phyloP scores from a whole-genome alignment of 92 coral and sea anemone genomes.

The Porites evermanni region DNA sequence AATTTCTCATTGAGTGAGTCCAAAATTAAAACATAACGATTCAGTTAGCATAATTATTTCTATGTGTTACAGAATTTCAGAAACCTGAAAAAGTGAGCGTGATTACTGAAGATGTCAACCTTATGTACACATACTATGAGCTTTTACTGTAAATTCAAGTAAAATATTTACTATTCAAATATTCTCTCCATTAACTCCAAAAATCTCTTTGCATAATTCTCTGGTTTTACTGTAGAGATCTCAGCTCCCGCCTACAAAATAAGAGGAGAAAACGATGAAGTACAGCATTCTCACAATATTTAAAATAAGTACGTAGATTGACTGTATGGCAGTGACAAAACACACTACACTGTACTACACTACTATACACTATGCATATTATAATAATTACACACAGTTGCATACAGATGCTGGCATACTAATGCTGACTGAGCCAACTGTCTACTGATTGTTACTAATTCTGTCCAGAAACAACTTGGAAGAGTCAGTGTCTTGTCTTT shows the following conservation, averaged over 20 bases:
- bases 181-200: slow-evolving; percentile 96
- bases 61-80: not conserved
- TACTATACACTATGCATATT: no score
- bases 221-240: slow-evolving; percentile 98
- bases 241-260: slow-evolving; percentile 94
- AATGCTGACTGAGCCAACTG: no score
- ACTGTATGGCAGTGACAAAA: no score
- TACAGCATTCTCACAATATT: no score
- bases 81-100: not conserved
- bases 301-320: no score
- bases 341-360: no score
- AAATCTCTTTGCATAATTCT: slow-evolving; percentile 93
- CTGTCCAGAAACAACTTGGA: no score
- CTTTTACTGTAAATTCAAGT: not conserved
- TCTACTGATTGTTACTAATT: no score
- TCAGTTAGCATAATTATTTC: not conserved
- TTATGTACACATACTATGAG: slow-evolving; percentile 14
- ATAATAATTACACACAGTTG: no score
- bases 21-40: slow-evolving; percentile 4
- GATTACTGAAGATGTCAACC: not conserved
- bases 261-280: not conserved
- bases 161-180: slow-evolving; percentile 55
- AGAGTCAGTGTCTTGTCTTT: no score
- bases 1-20: not conserved
- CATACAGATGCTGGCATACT: no score